These are phyloP conservation scores for Popillia japonica DNA, from an alignment of 1,140 invertebrate genomes.

Conservation along the genomic window DNA sequence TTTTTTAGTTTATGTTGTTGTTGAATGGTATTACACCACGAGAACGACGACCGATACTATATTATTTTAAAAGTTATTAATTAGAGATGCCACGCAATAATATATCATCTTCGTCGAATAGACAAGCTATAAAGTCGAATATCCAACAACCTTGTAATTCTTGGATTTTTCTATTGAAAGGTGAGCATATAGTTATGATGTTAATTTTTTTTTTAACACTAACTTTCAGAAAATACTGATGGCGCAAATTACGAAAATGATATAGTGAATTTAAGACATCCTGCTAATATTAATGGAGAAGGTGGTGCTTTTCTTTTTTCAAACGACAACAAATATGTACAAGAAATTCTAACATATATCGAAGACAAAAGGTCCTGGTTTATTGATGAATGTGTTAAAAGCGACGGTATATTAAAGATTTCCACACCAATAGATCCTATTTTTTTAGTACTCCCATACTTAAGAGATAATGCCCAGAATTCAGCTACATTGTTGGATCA, in stretches of 20 bases:
- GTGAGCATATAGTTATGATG: conserved; percentile 59
- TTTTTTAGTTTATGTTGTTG: too few species aligned
- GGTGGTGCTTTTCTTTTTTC: conserved; percentile 71
- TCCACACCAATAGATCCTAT: conserved; percentile 77
- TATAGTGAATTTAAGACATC: conserved; percentile 77
- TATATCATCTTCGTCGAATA: conserved; percentile 60
- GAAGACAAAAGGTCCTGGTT: conserved; percentile 76
- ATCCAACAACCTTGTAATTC: conserved; percentile 63
- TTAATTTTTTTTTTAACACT: too few species aligned
- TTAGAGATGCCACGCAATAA: conserved; percentile 65
- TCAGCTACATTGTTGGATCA: conserved; percentile 76
- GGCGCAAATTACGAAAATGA: conserved; percentile 65
- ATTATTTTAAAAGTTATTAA: background rate
- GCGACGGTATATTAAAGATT: conserved; percentile 76
- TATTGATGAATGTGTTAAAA: conserved; percentile 74
- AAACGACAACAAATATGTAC: conserved; percentile 65
- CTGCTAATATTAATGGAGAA: conserved; percentile 67
- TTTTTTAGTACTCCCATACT: conserved; percentile 69
- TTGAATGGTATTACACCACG: too few species aligned
- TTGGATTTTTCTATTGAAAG: conserved; percentile 73
- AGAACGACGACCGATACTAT: too few species aligned
- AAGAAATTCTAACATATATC: conserved; percentile 73
- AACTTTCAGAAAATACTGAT: conserved; percentile 60
- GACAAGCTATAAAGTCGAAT: conserved; percentile 66
- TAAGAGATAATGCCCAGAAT: conserved; percentile 65